phyloP scores from a whole-genome alignment of 2,888 invertebrate genomes.

The Microplitis deprimator region DNA sequence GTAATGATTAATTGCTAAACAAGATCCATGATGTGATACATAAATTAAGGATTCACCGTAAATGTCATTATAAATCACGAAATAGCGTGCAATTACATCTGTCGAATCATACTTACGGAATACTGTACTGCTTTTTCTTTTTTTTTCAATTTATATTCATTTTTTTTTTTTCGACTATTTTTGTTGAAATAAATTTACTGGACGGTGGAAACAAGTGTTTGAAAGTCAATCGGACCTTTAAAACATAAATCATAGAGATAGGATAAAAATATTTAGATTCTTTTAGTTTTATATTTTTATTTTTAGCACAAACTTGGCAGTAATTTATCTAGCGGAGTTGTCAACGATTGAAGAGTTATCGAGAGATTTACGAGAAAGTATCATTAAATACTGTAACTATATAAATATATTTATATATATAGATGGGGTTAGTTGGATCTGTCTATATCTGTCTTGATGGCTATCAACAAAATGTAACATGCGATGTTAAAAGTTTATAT shows the following conservation, averaged over 20 bases:
- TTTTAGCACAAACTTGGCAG: background rate
- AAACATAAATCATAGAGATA: background rate
- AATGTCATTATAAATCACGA: slow-evolving; percentile 16
- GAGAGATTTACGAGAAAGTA: slow-evolving; percentile 24
- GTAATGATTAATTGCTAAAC: slow-evolving; percentile 29
- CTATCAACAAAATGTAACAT: background rate
- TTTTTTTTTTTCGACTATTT: background rate
- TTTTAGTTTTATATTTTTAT: background rate
- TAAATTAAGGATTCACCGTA: slow-evolving; percentile 23
- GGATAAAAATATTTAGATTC: slow-evolving; percentile 17
- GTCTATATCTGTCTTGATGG: slow-evolving; percentile 18
- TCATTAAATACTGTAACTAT: background rate
- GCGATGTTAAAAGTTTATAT: slow-evolving; percentile 4
- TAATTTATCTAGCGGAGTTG: slow-evolving; percentile 28
- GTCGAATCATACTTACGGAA: background rate
- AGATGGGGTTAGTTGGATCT: background rate
- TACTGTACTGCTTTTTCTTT: background rate
- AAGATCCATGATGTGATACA: slow-evolving; percentile 27
- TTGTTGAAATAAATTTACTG: slow-evolving; percentile 6
- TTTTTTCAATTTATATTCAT: background rate
- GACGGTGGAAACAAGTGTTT: slow-evolving; percentile 22
- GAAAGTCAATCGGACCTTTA: slow-evolving; percentile 26
- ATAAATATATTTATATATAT: background rate
- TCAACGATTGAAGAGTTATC: slow-evolving; percentile 1
- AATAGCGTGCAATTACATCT: slow-evolving; percentile 19